These are phyloP conservation scores for Aspidapion aeneum DNA, from an alignment of 2,888 invertebrate species.

Conservation along the genomic window DNA sequence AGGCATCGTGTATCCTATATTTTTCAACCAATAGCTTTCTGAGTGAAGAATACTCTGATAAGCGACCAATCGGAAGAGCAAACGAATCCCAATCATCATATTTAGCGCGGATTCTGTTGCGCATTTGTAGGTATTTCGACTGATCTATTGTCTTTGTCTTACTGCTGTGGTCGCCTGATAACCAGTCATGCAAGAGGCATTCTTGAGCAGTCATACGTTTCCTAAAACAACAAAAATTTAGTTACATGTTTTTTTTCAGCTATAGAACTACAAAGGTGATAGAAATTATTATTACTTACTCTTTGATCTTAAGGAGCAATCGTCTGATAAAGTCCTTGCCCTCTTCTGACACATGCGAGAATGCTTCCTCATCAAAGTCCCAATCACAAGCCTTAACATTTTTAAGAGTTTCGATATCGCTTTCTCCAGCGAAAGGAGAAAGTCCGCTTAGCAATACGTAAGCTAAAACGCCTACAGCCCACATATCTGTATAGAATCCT, in stretches of 20 bases:
- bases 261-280: not conserved
- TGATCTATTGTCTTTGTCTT: slow-evolving; percentile 78
- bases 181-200: slow-evolving; percentile 92
- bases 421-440: slow-evolving; percentile 98
- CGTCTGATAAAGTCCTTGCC: slow-evolving; percentile 97
- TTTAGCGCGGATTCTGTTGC: slow-evolving; percentile 82
- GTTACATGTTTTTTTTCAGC: not conserved
- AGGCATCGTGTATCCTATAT: slow-evolving; percentile 94
- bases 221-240: slow-evolving; percentile 51
- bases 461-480: slow-evolving; percentile 98
- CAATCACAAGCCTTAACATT: slow-evolving; percentile 98
- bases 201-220: slow-evolving; percentile 99
- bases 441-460: slow-evolving; percentile 97
- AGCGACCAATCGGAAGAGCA: slow-evolving; percentile 89
- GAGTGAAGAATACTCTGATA: slow-evolving; percentile 96
- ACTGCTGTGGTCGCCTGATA: slow-evolving; percentile 79
- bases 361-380: slow-evolving; percentile 98
- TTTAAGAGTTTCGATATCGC: slow-evolving; percentile 95
- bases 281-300: slow-evolving; percentile 56
- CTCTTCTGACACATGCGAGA: slow-evolving; percentile 90
- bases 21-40: slow-evolving; percentile 94
- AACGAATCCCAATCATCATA: slow-evolving; percentile 81
- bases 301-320: slow-evolving; percentile 88
- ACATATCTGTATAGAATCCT: slow-evolving; percentile 99
- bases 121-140: slow-evolving; percentile 79